These are phyloP conservation scores for Adineta ricciae DNA, from an alignment of 2,888 invertebrate species.

Conservation along the genomic window DNA sequence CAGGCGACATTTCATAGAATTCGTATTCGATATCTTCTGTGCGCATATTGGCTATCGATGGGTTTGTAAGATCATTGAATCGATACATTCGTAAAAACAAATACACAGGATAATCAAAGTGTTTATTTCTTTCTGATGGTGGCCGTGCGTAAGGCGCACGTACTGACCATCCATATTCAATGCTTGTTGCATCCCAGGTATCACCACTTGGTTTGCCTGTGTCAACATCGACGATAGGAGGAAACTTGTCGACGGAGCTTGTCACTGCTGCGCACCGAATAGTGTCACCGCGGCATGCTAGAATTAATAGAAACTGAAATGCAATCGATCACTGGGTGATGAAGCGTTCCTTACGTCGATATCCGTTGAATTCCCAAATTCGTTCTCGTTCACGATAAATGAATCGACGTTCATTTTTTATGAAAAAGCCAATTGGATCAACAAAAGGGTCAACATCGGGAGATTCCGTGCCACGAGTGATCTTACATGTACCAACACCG, in stretches of 20 bases:
- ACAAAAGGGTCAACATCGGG: not conserved
- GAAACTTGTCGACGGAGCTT: not conserved
- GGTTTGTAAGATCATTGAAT: not conserved
- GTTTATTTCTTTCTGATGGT: not conserved
- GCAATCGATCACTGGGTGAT: not conserved
- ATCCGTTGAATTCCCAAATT: not conserved
- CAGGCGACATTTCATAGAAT: not conserved
- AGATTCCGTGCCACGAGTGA: not conserved
- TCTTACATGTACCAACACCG: not conserved
- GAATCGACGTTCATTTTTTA: not conserved
- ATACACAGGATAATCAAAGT: conserved; percentile 6
- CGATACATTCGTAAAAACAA: not conserved
- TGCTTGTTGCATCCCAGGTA: not conserved
- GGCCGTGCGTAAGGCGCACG: not conserved
- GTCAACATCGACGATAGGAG: not conserved
- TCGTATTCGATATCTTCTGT: not conserved
- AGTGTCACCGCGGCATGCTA: not conserved
- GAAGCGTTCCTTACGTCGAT: not conserved
- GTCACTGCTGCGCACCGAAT: not conserved
- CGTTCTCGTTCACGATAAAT: not conserved
- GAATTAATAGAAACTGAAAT: not conserved
- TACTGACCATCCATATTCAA: not conserved
- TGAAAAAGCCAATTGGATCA: not conserved
- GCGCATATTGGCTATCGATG: not conserved
- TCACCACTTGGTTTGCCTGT: not conserved